Conservation (phyloP, 2,888 invertebrate genomes). For the Melanostoma mellinum region DNA sequence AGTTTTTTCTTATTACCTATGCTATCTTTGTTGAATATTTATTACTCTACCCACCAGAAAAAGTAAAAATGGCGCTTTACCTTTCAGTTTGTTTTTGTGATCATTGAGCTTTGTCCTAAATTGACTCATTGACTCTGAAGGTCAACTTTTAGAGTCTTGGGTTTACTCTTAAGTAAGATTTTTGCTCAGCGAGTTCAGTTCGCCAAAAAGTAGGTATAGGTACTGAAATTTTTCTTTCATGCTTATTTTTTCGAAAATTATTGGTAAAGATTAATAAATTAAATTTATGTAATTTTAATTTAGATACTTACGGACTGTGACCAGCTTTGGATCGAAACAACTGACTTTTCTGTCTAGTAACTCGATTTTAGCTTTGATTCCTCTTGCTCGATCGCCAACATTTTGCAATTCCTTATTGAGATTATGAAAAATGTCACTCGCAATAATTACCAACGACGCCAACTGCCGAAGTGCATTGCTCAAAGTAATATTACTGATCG, state of each 20-base stretch:
- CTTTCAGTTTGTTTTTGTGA: too few relatives aligned
- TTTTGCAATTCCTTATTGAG: slow-evolving; percentile 89
- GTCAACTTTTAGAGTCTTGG: too few relatives aligned
- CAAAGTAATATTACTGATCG: slow-evolving; percentile 93
- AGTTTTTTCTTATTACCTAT: slow-evolving; percentile 7
- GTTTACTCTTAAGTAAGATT: neutral
- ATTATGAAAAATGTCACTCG: slow-evolving; percentile 93
- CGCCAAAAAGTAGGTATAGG: neutral
- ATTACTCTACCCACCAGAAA: neutral
- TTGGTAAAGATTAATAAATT: neutral
- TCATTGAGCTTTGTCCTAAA: too few relatives aligned
- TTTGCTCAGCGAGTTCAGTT: neutral
- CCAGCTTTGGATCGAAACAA: slow-evolving; percentile 92
- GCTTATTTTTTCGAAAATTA: neutral
- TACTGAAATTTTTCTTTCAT: neutral
- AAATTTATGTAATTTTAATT: slow-evolving; percentile 30
- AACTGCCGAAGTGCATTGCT: slow-evolving; percentile 93
- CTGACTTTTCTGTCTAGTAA: slow-evolving; percentile 88
- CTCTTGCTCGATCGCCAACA: slow-evolving; percentile 88
- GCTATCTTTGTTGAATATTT: neutral
- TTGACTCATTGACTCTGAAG: too few relatives aligned
- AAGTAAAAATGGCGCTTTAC: neutral
- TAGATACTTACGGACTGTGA: slow-evolving; percentile 94
- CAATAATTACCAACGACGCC: slow-evolving; percentile 91
- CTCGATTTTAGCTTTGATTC: slow-evolving; percentile 87